Evolutionary conservation across 2,797 vertebrate genomes (phyloP).

Genomic region (Pipistrellus pipistrellus): DNA sequence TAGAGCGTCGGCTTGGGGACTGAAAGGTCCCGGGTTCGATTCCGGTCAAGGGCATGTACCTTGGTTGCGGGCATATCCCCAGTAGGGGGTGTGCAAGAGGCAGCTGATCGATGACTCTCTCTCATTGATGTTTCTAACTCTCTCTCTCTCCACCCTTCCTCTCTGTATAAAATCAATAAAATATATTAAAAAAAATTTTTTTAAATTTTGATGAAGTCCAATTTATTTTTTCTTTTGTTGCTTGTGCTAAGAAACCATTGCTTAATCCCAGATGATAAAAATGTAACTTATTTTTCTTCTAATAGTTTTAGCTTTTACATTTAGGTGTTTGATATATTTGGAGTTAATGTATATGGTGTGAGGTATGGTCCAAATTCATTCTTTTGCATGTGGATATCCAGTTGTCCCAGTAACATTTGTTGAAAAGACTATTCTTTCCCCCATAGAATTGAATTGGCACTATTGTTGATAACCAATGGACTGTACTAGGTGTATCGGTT

Average conservation of each 20-base stretch:
- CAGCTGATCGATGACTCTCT: too few relatives aligned
- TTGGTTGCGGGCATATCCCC: too few relatives aligned
- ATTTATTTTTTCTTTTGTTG: neutral
- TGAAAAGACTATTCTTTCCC: neutral
- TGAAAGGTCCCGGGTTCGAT: too few relatives aligned
- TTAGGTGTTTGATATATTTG: neutral
- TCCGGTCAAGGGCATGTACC: too few relatives aligned
- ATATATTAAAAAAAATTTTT: too few relatives aligned
- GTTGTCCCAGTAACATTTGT: neutral
- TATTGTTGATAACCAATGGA: neutral
- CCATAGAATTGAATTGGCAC: neutral
- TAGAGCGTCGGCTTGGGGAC: too few relatives aligned
- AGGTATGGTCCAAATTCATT: neutral
- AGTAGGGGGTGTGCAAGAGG: too few relatives aligned
- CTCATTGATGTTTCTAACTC: too few relatives aligned
- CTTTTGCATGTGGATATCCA: neutral
- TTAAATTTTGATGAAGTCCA: neutral
- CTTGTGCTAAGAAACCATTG: neutral
- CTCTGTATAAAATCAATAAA: too few relatives aligned
- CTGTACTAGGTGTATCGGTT: neutral
- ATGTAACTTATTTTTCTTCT: conserved; percentile 2
- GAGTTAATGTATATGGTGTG: neutral
- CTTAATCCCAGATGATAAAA: neutral
- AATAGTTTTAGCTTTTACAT: neutral
- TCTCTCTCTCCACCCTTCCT: too few relatives aligned